phyloP scores from a whole-genome alignment of 64 coral and sea anemone species.

The Orbicella faveolata region DNA sequence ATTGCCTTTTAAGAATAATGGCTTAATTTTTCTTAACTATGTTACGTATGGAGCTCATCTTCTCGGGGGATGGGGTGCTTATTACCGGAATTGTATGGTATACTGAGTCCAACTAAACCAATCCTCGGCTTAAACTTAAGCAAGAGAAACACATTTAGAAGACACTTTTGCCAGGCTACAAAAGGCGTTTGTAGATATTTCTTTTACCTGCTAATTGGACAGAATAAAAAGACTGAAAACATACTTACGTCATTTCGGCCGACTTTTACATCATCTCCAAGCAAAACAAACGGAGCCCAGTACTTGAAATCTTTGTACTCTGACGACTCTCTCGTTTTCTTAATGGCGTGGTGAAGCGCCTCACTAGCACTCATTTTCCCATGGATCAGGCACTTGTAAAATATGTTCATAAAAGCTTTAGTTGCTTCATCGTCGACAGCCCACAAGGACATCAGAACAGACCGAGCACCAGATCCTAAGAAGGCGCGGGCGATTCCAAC shows the following conservation, averaged over 20 bases:
- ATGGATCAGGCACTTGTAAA: constrained; percentile 33
- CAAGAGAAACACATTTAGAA: too few relatives aligned
- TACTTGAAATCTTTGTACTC: constrained; percentile 20
- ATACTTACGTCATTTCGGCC: background rate
- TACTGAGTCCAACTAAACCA: too few relatives aligned
- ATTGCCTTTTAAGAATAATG: too few relatives aligned
- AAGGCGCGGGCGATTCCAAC: constrained; percentile 30
- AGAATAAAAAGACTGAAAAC: background rate
- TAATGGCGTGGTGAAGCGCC: constrained; percentile 27
- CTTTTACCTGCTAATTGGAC: background rate
- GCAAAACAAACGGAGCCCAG: constrained; percentile 41
- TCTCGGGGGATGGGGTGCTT: too few relatives aligned
- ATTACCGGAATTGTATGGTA: too few relatives aligned
- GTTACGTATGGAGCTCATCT: too few relatives aligned
- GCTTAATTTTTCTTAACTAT: too few relatives aligned
- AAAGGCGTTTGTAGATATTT: too few relatives aligned
- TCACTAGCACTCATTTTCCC: constrained; percentile 27
- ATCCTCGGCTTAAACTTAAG: too few relatives aligned
- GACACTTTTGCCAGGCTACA: too few relatives aligned
- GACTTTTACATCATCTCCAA: constrained; percentile 51
- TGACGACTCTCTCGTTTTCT: background rate
- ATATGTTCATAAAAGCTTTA: constrained; percentile 31
- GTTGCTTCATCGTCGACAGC: constrained; percentile 45
- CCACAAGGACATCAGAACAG: constrained; percentile 42
- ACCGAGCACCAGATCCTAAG: constrained; percentile 22